Conservation (phyloP, 2,888 invertebrate genomes). For the Orthonychiurus folsomi region DNA sequence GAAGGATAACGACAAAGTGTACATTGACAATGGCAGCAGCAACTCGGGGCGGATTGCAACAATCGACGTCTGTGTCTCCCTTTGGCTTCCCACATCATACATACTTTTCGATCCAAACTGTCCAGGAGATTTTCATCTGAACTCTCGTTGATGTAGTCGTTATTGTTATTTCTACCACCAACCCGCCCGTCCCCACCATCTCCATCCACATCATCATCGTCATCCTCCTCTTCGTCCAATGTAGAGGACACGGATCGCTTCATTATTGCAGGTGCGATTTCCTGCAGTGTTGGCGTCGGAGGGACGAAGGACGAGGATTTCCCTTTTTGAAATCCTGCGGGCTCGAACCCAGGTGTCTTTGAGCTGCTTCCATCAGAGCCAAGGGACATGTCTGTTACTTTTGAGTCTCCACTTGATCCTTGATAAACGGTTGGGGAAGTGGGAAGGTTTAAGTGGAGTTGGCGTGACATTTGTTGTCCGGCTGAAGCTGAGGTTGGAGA, state of each 20-base stretch:
- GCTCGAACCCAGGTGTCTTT: constrained; percentile 38
- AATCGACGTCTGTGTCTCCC: constrained; percentile 14
- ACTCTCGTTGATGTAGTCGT: constrained; percentile 37
- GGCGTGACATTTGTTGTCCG: constrained; percentile 17
- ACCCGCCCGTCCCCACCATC: constrained; percentile 12
- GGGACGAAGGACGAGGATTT: neutral
- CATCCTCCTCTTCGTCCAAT: constrained; percentile 38
- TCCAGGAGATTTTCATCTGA: constrained; percentile 38
- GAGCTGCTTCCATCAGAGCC: constrained; percentile 37
- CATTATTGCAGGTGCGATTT: constrained; percentile 18
- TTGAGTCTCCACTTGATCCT: constrained; percentile 24
- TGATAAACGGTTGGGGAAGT: constrained; percentile 22
- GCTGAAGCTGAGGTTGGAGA: neutral
- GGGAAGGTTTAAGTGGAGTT: constrained; percentile 33
- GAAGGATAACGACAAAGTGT: constrained; percentile 15
- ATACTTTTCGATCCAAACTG: constrained; percentile 37
- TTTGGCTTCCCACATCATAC: constrained; percentile 30
- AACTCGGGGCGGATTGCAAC: constrained; percentile 13
- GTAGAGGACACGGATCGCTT: constrained; percentile 35
- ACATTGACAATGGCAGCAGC: constrained; percentile 18
- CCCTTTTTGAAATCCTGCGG: neutral
- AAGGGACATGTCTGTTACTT: constrained; percentile 38
- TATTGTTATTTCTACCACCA: constrained; percentile 32
- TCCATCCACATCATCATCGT: constrained; percentile 21
- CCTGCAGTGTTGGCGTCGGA: neutral